Evolutionary conservation across 2,113 vertebrate species (phyloP).

Genomic region (Telmatochromis brichardi): DNA sequence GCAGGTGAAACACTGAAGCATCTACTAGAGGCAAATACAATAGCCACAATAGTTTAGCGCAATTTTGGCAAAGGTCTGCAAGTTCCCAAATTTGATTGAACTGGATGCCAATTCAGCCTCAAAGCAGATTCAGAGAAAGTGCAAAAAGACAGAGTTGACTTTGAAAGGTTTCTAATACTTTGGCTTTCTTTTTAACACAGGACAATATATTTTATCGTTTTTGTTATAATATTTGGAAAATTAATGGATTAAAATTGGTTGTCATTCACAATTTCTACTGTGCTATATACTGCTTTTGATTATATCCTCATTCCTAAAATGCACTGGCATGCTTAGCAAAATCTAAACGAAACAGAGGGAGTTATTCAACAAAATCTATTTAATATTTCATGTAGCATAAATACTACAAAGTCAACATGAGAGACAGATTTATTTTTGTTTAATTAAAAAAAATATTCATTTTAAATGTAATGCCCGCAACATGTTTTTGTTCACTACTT

Average conservation of each 20-base stretch:
- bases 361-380: neutral
- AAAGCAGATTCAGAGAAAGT: neutral
- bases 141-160: neutral
- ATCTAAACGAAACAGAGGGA: neutral
- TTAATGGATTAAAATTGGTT: neutral
- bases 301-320: neutral
- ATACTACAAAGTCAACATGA: neutral
- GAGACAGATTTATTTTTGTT: fast-evolving
- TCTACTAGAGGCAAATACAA: neutral
- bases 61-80: neutral
- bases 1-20: neutral
- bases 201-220: neutral
- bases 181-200: neutral
- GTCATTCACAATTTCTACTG: neutral
- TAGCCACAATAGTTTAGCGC: neutral
- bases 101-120: neutral
- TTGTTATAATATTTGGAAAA: neutral
- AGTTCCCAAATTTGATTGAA: neutral
- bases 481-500: neutral
- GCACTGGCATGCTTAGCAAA: neutral
- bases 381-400: neutral
- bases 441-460: neutral
- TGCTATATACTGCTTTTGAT: neutral
- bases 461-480: neutral
- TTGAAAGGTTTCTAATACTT: neutral